Base-by-base conservation (phyloP, 2,797 vertebrate genomes). In the Hylomyscus alleni region DNA sequence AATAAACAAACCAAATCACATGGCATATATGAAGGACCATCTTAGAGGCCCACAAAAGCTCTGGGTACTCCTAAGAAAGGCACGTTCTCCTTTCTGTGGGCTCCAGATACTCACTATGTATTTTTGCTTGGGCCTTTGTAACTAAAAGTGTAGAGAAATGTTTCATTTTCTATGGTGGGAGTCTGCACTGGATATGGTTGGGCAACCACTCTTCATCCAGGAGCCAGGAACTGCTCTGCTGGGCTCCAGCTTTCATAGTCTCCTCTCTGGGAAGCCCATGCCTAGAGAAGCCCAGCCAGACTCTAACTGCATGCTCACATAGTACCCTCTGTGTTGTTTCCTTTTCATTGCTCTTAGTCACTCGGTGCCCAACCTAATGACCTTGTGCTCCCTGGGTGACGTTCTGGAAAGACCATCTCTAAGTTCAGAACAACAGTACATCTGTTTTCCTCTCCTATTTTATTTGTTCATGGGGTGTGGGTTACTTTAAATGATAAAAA, bases 11-110 rank as follows among this genome's bases (percentile, higher is more conserved):
- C 15, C 13, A 47, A 8, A 75, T 50, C 40, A 12, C 0, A 15
- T 1, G 37, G 31, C 37, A 6, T 2, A 0, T 0, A 2, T 7
- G n/a, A 72, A 81, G 20, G 4, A 22, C 40, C 19, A 0, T 10
- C 6, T 52, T 11, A 76, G 37, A 60, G 24, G 31, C 3, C 24
- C 62, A 37, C 14, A 1, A 1, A 2, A 11, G 40, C 3, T 17
- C 17, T n/a, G 67, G 60, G 34, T 6, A 12, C 31, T 54, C 17
- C 54, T 5, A 50, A 31, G 31, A 0, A 13, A n/a, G 22, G 2
- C 0, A 3, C 9, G 1, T 26, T 58, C 50, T 56, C 88, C 78
- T 44, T 37, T 40, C 56, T 12, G 0, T 34, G 20, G 15, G n/a
- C 76, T 14, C 2, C 2, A 19, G n/a, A 3, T 1, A 10, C 3